A percentile compares a stretch with the other conserved stretches of the same genome.
Evolutionary conservation across 2,113 vertebrate genomes (phyloP).

Genomic region (Melanostigma gelatinosum): DNA sequence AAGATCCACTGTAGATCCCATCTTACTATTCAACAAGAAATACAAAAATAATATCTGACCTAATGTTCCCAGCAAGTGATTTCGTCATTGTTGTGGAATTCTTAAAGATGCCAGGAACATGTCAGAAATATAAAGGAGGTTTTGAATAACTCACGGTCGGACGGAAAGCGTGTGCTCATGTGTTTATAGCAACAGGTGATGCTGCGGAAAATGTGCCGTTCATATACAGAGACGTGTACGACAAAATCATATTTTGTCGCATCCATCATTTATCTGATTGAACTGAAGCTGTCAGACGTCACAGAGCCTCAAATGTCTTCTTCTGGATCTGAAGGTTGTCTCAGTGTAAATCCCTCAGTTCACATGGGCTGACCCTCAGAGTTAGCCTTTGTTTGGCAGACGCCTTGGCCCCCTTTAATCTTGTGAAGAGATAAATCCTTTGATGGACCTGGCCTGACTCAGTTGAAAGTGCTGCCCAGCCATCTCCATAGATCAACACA

Average conservation of each 20-base stretch:
- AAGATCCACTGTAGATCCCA: slow-evolving; percentile 40
- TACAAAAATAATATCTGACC: slow-evolving; percentile 53
- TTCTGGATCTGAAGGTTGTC: slow-evolving; percentile 39
- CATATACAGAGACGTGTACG: not conserved
- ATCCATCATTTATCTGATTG: not conserved
- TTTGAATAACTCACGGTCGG: slow-evolving; percentile 64
- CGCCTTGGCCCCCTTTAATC: slow-evolving; percentile 83
- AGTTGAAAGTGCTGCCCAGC: slow-evolving; percentile 78
- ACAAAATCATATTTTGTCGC: not conserved
- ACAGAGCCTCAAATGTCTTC: slow-evolving; percentile 24
- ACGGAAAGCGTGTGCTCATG: slow-evolving; percentile 65
- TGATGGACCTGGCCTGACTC: slow-evolving; percentile 81
- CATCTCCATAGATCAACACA: slow-evolving; percentile 82
- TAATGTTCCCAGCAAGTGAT: slow-evolving; percentile 64
- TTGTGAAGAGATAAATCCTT: slow-evolving; percentile 82
- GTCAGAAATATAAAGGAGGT: slow-evolving; percentile 74
- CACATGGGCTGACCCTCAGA: slow-evolving; percentile 72
- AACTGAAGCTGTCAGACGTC: slow-evolving; percentile 21
- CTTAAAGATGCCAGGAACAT: slow-evolving; percentile 75
- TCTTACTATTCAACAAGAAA: slow-evolving; percentile 57
- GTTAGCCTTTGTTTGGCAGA: slow-evolving; percentile 83
- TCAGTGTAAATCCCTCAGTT: slow-evolving; percentile 72
- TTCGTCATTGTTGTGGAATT: slow-evolving; percentile 76
- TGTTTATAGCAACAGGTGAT: slow-evolving; percentile 57
- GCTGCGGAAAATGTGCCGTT: slow-evolving; percentile 26